Base-by-base conservation (phyloP, 2,888 invertebrate genomes). In the Tinea trinotella region DNA sequence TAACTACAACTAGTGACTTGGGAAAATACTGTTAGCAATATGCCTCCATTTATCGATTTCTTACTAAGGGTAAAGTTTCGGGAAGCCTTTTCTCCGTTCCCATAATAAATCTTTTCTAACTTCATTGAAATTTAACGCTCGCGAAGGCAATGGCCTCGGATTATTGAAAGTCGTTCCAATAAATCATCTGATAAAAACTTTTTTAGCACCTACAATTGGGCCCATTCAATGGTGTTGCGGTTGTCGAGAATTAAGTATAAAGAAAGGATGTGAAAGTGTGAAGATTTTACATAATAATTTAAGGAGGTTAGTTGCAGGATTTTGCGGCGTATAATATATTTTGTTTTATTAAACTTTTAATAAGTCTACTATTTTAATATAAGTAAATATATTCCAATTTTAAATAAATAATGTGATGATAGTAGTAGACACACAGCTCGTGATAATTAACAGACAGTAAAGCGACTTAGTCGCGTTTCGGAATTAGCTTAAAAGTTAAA, bases 121-220 rank as follows among this genome's bases (percentile, higher is more conserved):
- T 65, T 61, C 61, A 64, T 61, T 58, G 62, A 65, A 67, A 65
- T 64, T 69, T 69, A 60, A 62, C 62, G 62, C 61, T 59, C 58
- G 57, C 56, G 56, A 56, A 60, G 58, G 63, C 60, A 64, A 64
- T 61, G 60, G 62, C 55, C 58, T 59, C 57, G 56, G 60, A 62
- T 62, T 66, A 59, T 57, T 56, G 54, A 56, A 57, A 56, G 54
- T 57, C 58, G 57, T 57, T 65, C 60, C 61, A 61, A 67, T 67
- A 67, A 65, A 64, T 67, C 66, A 68, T 63, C 57, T 30, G 30
- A 30, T 30, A 30, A 30, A 30, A 30, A 30, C 30, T 30, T 30
- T 30, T 30, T 30, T 30, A 30, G 7, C 30, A 30, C 30, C 7
- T 30, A 30, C 30, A 30, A 30, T 30, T 30, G 9, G 30, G 30